Evolutionary conservation across 2,113 vertebrate genomes (phyloP), one percentile per base, ranked within the genome.

Genomic region (Pipa parva): DNA sequence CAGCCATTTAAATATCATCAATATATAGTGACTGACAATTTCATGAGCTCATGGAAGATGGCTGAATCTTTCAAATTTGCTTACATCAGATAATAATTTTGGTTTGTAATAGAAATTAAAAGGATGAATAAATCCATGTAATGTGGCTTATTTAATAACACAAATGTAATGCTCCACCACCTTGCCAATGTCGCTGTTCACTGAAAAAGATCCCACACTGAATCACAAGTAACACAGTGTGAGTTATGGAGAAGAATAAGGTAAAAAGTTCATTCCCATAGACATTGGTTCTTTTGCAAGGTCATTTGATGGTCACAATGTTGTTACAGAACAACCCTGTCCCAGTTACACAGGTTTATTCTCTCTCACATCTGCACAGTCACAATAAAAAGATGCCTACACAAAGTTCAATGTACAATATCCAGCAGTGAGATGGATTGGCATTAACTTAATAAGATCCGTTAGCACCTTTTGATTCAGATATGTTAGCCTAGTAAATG

Each of bases 131-230:
- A 57, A 49, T 21, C 72, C 66, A 15, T 1, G 37, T 12, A 68
- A 3, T 69, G 49, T 9, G 39, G 0, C 0, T 24, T 51, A 54
- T 21, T 51, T n/a, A 69, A 75, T 71, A 78, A 75, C 79, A 58
- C 60, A 74, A 63, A 79, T 68, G 25, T 42, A 31, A 26, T n/a
- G 28, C 10, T 1, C 67, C 28, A 73, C 72, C 76, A 70, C 75
- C 73, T 74, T 71, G 74, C 74, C 66, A 72, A 68, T 74, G 59
- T 0, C 21, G 67, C 72, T 63, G 49, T 29, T 29, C 27, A 8
- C 63, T 81, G 76, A 75, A 72, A 77, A 74, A 71, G 71, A 49
- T 59, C 72, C 79, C 78, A 62, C 78, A 62, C 77, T 25, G 28
- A 69, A 78, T 74, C 76, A 75, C 58, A 50, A 69, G 73, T 72